These are phyloP conservation scores for Drosophila takahashii DNA, from an alignment of 1,140 invertebrate species.

Conservation along the genomic window DNA sequence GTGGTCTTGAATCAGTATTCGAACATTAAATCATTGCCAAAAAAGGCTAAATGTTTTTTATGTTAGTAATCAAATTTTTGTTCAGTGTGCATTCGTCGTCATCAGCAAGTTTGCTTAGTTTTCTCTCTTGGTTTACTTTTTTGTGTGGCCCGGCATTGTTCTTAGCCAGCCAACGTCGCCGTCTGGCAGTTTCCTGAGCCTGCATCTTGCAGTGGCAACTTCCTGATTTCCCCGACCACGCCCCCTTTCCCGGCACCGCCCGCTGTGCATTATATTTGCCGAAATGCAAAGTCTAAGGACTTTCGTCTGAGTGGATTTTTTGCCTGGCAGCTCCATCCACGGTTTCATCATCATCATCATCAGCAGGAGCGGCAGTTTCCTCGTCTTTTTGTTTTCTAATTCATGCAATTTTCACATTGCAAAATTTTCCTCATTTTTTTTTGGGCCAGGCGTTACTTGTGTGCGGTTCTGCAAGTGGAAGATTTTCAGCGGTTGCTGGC, in stretches of 20 bases:
- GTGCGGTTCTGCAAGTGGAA: slow-evolving; percentile 25
- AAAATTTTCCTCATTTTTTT: slow-evolving; percentile 29
- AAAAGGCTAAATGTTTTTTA: background rate
- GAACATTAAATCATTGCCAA: background rate
- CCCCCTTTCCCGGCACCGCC: slow-evolving; percentile 24
- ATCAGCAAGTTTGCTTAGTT: slow-evolving; percentile 48
- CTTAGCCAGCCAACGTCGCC: slow-evolving; percentile 56
- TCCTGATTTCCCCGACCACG: slow-evolving; percentile 64
- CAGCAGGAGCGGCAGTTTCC: slow-evolving; percentile 15
- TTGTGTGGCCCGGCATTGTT: slow-evolving; percentile 63
- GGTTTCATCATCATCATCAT: slow-evolving; percentile 25
- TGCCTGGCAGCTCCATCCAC: slow-evolving; percentile 45
- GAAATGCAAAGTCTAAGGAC: slow-evolving; percentile 83
- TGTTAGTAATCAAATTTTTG: background rate
- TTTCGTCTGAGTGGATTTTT: slow-evolving; percentile 84
- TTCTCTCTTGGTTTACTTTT: slow-evolving; percentile 37
- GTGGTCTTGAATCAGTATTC: no score
- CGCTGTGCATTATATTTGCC: slow-evolving; percentile 74
- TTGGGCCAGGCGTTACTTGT: slow-evolving; percentile 40
- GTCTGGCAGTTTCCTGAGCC: slow-evolving; percentile 35
- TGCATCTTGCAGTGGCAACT: slow-evolving; percentile 74
- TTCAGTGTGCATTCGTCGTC: slow-evolving; percentile 19
- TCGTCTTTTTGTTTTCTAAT: slow-evolving; percentile 53
- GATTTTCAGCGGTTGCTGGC: slow-evolving; percentile 21
- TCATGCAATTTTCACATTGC: slow-evolving; percentile 73